Evolutionary conservation across 2,797 vertebrate species (phyloP).

Genomic region (Erpetoichthys calabaricus): DNA sequence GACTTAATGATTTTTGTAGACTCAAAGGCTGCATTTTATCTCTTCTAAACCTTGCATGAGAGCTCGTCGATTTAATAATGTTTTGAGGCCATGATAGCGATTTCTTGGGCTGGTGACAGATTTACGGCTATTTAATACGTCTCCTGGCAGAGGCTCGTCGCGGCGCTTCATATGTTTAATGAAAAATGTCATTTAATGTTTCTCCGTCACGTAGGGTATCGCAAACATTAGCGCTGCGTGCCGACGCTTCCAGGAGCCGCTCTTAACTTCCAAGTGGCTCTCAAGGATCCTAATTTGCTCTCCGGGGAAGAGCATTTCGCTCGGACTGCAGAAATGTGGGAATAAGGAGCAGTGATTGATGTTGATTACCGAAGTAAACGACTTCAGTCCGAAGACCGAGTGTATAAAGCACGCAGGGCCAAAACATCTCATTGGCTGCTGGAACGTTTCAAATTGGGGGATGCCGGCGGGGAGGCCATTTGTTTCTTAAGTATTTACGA

Average conservation of each 20-base stretch:
- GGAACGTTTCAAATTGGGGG: slow-evolving; percentile 31
- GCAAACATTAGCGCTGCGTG: slow-evolving; percentile 2
- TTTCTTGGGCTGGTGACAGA: neutral
- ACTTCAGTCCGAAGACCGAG: slow-evolving; percentile 29
- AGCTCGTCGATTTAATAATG: too few species aligned
- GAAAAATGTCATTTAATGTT: slow-evolving; percentile 1
- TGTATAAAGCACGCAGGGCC: slow-evolving; percentile 32
- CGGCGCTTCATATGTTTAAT: neutral
- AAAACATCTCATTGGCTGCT: slow-evolving; percentile 44
- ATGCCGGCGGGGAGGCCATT: slow-evolving; percentile 27
- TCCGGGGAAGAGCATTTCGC: slow-evolving; percentile 36
- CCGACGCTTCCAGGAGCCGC: neutral
- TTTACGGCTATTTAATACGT: neutral
- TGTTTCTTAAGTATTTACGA: slow-evolving; percentile 33
- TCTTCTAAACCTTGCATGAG: too few species aligned
- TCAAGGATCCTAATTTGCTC: slow-evolving; percentile 38
- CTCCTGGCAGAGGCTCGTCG: neutral
- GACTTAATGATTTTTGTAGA: too few species aligned
- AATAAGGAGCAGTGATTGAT: slow-evolving; percentile 49
- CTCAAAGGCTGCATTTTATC: too few species aligned
- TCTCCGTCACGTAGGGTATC: neutral
- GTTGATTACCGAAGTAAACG: slow-evolving; percentile 51
- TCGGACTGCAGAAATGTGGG: slow-evolving; percentile 40
- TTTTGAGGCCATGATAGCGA: neutral
- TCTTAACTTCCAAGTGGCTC: slow-evolving; percentile 32